These are phyloP conservation scores for Sitodiplosis mosellana DNA, from an alignment of 1,140 invertebrate genomes.

Conservation along the genomic window DNA sequence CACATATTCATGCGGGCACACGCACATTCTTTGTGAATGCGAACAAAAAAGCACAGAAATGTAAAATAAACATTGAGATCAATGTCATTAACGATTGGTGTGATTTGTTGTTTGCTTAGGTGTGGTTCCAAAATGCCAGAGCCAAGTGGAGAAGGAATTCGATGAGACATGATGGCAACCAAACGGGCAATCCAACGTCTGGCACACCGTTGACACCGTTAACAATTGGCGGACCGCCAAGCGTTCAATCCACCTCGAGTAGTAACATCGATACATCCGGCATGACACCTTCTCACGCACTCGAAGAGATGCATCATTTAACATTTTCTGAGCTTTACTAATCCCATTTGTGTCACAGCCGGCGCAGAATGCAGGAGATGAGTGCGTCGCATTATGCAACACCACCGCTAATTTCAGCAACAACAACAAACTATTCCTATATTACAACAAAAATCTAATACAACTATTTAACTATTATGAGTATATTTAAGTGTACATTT, in stretches of 20 bases:
- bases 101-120: slow-evolving; percentile 35
- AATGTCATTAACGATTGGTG: background rate
- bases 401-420: too few species aligned
- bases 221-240: background rate
- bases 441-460: too few species aligned
- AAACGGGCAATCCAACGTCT: slow-evolving; percentile 12
- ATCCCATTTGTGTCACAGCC: background rate
- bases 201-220: background rate
- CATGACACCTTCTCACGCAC: slow-evolving; percentile 5
- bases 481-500: too few species aligned
- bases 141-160: slow-evolving; percentile 86
- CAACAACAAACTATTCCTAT: too few species aligned
- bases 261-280: slow-evolving; percentile 1
- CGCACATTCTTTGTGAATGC: background rate
- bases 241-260: slow-evolving; percentile 3
- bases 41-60: background rate
- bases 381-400: too few species aligned
- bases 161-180: slow-evolving; percentile 49
- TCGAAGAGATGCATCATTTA: slow-evolving; percentile 7
- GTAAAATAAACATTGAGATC: background rate
- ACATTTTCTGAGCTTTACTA: slow-evolving; percentile 6
- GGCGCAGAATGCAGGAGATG: too few species aligned
- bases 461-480: too few species aligned
- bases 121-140: slow-evolving; percentile 96
- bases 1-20: background rate